phyloP scores from a whole-genome alignment of 2,888 invertebrate genomes.

The Epirrita christyi region DNA sequence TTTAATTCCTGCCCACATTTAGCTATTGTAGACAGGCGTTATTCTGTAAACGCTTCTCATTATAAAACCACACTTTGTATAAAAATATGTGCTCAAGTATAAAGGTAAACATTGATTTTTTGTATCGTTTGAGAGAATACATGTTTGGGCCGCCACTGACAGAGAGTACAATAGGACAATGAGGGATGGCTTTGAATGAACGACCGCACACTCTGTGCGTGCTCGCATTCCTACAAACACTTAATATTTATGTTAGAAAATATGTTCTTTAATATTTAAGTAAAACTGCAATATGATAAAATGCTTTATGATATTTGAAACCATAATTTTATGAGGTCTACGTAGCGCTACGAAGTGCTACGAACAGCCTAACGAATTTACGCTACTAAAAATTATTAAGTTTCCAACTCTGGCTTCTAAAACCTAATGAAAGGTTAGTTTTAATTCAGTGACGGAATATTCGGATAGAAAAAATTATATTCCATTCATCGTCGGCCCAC shows the following conservation, averaged over 20 bases:
- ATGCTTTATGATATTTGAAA: neutral
- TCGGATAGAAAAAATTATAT: too few species aligned
- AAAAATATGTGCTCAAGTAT: conserved; percentile 81
- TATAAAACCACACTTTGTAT: conserved; percentile 81
- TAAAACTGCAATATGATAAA: neutral
- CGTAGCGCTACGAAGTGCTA: conserved; percentile 15
- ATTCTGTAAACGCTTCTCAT: conserved; percentile 82
- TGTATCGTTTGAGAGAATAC: conserved; percentile 72
- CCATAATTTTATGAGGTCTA: conserved; percentile 1
- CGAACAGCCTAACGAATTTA: too few species aligned
- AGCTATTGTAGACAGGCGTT: conserved; percentile 78
- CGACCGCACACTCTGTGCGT: conserved; percentile 79
- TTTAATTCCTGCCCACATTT: conserved; percentile 75
- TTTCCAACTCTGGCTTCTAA: too few species aligned
- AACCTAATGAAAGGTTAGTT: too few species aligned
- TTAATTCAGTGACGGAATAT: too few species aligned
- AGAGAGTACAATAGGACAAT: conserved; percentile 74
- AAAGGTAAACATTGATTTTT: conserved; percentile 84
- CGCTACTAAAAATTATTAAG: too few species aligned
- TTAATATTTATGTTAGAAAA: conserved; percentile 17
- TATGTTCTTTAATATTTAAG: conserved; percentile 4
- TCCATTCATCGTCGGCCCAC: too few species aligned
- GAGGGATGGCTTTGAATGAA: conserved; percentile 72
- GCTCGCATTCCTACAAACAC: conserved; percentile 43
- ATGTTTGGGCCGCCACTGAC: conserved; percentile 80